A percentile compares a stretch with the other conserved stretches of the same genome.
Evolutionary conservation across 2,888 invertebrate species (phyloP).

Genomic region (Frankliniella intonsa): DNA sequence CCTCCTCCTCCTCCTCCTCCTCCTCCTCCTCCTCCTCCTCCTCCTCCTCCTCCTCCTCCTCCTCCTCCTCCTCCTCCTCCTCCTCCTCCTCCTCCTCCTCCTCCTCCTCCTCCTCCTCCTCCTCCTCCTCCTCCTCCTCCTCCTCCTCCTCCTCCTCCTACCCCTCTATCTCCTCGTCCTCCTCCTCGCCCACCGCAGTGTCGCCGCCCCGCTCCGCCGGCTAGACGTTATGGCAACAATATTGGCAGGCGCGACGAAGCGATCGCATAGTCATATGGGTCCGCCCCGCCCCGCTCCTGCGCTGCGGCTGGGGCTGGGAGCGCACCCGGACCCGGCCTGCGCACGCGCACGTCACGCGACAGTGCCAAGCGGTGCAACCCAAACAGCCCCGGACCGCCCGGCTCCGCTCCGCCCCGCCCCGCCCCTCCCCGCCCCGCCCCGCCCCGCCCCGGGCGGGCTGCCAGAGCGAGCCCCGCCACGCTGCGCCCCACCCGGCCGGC

Average conservation of each 20-base stretch:
- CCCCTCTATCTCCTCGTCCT: neutral
- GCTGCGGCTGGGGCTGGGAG: neutral
- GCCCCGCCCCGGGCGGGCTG: neutral
- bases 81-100: neutral
- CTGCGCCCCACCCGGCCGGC: no score
- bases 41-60: neutral
- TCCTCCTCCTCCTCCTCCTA: neutral
- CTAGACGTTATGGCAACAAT: no score
- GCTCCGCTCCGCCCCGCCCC: neutral
- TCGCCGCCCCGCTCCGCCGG: no score
- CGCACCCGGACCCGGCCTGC: no score
- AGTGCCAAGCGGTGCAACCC: neutral
- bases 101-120: neutral
- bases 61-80: neutral
- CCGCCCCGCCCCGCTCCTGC: neutral
- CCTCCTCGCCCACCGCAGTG: neutral
- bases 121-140: neutral
- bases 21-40: neutral
- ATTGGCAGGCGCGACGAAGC: no score
- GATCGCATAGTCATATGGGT: no score
- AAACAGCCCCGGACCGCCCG: no score
- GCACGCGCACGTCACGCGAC: neutral
- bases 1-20: no score
- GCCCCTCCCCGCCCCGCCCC: neutral
- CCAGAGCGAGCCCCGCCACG: no score